These are phyloP conservation scores for Alloscopus bannaensis DNA, from an alignment of 2,888 invertebrate genomes.

Conservation along the genomic window DNA sequence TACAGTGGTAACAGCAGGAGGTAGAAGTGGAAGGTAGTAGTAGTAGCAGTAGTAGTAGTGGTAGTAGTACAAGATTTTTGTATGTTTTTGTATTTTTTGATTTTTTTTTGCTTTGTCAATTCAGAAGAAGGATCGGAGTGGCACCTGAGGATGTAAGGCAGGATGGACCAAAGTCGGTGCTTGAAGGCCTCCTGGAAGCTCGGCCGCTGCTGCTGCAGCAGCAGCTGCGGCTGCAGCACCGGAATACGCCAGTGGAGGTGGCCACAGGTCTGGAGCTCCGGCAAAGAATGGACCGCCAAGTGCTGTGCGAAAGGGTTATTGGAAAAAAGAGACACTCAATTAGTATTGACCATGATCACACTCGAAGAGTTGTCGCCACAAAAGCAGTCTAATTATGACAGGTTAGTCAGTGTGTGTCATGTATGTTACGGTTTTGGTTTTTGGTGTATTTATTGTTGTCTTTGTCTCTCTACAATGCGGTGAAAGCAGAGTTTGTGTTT, in stretches of 20 bases:
- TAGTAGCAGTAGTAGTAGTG: conserved; percentile 76
- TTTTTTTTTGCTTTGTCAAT: too few relatives aligned
- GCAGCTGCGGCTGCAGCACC: conserved; percentile 80
- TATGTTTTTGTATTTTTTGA: too few relatives aligned
- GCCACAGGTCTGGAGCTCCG: conserved; percentile 93
- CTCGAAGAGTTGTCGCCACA: neutral
- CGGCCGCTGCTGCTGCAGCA: conserved; percentile 77
- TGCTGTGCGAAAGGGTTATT: conserved; percentile 49
- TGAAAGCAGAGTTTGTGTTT: conserved; percentile 2
- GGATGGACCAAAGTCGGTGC: conserved; percentile 95
- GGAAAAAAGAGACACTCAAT: conserved; percentile 15
- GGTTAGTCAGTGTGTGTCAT: neutral
- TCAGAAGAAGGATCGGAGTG: conserved; percentile 98
- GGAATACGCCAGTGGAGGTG: conserved; percentile 88
- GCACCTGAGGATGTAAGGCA: conserved; percentile 96
- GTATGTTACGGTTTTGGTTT: neutral
- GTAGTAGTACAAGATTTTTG: conserved; percentile 51
- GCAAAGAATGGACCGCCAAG: conserved; percentile 72
- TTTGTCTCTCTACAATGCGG: too few relatives aligned
- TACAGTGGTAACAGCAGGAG: conserved; percentile 72
- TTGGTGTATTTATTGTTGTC: too few relatives aligned
- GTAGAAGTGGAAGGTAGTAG: conserved; percentile 54
- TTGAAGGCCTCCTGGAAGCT: conserved; percentile 89
- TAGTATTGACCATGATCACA: too few relatives aligned
- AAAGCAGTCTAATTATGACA: neutral